Evolutionary conservation across 2,888 invertebrate genomes (phyloP).

Genomic region (Minunthozetes semirufus): DNA sequence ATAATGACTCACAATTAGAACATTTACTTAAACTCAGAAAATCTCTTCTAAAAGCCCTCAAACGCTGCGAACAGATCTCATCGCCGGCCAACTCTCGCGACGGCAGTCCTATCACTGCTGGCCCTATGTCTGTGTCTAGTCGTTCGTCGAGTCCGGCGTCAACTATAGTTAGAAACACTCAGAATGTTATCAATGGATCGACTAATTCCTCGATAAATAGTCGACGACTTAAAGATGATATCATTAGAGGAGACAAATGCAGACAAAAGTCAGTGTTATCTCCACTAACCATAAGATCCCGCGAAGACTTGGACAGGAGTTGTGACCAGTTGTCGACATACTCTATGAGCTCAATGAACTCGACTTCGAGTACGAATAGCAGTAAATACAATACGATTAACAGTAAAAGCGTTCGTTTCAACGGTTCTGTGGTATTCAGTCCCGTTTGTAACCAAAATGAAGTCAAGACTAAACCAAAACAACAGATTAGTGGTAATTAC

Average conservation of each 20-base stretch:
- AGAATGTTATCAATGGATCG: neutral
- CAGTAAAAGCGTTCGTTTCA: slow-evolving; percentile 12
- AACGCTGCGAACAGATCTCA: slow-evolving; percentile 44
- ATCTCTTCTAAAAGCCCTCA: slow-evolving; percentile 45
- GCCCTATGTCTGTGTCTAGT: slow-evolving; percentile 1
- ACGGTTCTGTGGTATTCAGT: neutral
- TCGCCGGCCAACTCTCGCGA: slow-evolving; percentile 31
- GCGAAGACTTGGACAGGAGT: neutral
- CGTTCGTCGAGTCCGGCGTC: slow-evolving; percentile 32
- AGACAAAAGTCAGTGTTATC: neutral
- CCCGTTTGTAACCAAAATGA: neutral
- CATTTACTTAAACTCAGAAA: slow-evolving; percentile 46
- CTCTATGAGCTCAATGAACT: neutral
- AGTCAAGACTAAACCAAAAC: neutral
- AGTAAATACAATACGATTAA: neutral
- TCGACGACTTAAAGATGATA: neutral
- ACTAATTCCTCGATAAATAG: neutral
- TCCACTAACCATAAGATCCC: neutral
- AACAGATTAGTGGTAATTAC: slow-evolving; percentile 17
- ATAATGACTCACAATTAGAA: slow-evolving; percentile 43
- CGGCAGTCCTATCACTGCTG: slow-evolving; percentile 25
- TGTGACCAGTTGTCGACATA: neutral
- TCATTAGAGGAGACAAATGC: neutral
- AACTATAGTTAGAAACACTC: neutral
- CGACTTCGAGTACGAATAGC: neutral